Percentiles rank a stretch among this genome's conserved stretches.
Conservation (phyloP, 2,888 invertebrate species). For the Hermaeophaga mercurialis region DNA sequence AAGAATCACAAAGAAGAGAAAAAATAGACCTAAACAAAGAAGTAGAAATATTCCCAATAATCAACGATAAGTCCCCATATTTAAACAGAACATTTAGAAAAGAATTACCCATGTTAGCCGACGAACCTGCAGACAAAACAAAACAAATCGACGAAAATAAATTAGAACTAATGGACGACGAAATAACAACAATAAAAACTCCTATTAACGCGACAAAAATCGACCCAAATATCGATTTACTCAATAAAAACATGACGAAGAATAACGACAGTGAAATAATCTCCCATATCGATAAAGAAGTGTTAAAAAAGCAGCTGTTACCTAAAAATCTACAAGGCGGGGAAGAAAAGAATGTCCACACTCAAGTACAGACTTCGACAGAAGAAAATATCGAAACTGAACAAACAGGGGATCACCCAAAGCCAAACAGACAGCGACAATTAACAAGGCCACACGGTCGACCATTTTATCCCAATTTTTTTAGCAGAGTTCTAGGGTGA, state of each 20-base stretch:
- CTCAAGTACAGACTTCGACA: slow-evolving; percentile 19
- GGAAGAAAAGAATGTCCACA: slow-evolving; percentile 19
- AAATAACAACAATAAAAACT: background rate
- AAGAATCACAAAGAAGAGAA: slow-evolving; percentile 1
- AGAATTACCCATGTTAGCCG: slow-evolving; percentile 47
- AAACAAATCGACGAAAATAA: slow-evolving; percentile 20
- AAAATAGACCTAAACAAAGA: slow-evolving; percentile 50
- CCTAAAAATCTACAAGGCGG: slow-evolving; percentile 42
- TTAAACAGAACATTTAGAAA: slow-evolving; percentile 55
- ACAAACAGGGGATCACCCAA: slow-evolving; percentile 39
- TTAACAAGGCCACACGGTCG: slow-evolving; percentile 59
- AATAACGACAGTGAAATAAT: slow-evolving; percentile 44
- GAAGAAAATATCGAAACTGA: slow-evolving; percentile 19
- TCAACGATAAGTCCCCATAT: slow-evolving; percentile 47
- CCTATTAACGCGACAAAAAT: slow-evolving; percentile 27
- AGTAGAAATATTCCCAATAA: slow-evolving; percentile 51
- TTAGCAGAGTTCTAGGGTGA: slow-evolving; percentile 62
- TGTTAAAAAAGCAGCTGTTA: slow-evolving; percentile 42
- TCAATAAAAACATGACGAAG: slow-evolving; percentile 51
- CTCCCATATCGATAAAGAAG: slow-evolving; percentile 18
- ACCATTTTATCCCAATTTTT: slow-evolving; percentile 63
- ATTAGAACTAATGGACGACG: slow-evolving; percentile 2
- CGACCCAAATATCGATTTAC: slow-evolving; percentile 60
- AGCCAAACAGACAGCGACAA: slow-evolving; percentile 59
- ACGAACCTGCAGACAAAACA: slow-evolving; percentile 15